Percentiles rank a stretch among this genome's conserved stretches.
These are phyloP conservation scores for Napeogenes sylphis DNA, from an alignment of 2,888 invertebrate genomes.

Conservation along the genomic window DNA sequence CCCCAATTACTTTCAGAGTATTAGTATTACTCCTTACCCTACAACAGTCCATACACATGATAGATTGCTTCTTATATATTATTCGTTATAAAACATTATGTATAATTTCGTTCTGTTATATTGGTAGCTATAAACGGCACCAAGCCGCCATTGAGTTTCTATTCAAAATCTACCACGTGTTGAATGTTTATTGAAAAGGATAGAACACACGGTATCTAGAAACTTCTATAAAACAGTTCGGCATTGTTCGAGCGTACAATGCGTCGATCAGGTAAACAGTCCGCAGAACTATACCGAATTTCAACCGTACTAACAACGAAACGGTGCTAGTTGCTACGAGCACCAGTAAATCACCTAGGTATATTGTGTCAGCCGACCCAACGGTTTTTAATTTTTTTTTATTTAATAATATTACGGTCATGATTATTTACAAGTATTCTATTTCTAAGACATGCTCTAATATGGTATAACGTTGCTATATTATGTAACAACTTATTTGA, in stretches of 20 bases:
- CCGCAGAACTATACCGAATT: conserved; percentile 21
- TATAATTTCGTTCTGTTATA: background rate
- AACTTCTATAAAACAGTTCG: conserved; percentile 12
- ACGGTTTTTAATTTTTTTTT: no score
- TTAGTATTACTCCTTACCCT: no score
- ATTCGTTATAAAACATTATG: no score
- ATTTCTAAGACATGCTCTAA: no score
- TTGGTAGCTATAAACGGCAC: background rate
- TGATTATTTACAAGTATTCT: no score
- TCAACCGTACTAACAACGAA: conserved; percentile 17
- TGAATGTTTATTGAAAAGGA: conserved; percentile 10
- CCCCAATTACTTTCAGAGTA: no score
- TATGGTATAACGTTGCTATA: no score
- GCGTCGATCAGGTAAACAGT: conserved; percentile 25
- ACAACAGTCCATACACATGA: no score
- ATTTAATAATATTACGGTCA: no score
- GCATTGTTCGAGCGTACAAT: conserved; percentile 26
- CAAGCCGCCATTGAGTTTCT: background rate
- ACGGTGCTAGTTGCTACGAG: conserved; percentile 14
- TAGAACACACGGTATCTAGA: conserved; percentile 17
- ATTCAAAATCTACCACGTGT: conserved; percentile 6
- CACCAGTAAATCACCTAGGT: conserved; percentile 3
- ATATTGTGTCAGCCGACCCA: no score
- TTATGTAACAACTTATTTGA: no score
- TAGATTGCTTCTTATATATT: no score